Evolutionary conservation across 2,797 vertebrate species (phyloP).

Genomic region (Tragopan temminckii): DNA sequence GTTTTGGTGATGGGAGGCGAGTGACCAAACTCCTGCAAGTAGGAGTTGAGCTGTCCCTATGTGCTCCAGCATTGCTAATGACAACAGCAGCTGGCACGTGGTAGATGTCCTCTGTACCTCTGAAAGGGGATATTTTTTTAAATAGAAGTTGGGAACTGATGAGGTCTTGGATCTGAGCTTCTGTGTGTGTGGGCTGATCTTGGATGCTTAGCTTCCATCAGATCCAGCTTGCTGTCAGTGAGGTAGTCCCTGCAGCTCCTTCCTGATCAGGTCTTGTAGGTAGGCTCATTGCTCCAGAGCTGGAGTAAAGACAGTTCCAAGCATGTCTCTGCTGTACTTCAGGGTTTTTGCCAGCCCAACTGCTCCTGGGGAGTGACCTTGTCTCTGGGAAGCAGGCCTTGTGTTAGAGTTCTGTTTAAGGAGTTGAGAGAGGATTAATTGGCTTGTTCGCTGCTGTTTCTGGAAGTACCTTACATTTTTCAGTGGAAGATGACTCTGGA

Average conservation of each 20-base stretch:
- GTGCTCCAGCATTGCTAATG: not conserved
- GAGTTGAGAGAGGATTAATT: constrained; percentile 74
- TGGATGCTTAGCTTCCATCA: not conserved
- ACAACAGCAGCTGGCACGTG: not conserved
- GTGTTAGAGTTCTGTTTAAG: constrained; percentile 65
- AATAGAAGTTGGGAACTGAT: not conserved
- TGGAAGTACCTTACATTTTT: constrained; percentile 73
- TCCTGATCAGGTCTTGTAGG: constrained; percentile 16
- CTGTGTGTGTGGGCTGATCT: not conserved
- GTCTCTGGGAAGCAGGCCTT: constrained; percentile 72
- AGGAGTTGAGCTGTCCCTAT: not conserved
- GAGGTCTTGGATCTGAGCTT: not conserved
- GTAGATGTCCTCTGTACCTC: fast-evolving
- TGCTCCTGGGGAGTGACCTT: constrained; percentile 71
- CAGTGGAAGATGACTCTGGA: constrained; percentile 70
- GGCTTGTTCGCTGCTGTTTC: constrained; percentile 66
- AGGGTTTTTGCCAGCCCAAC: constrained; percentile 62
- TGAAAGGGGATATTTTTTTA: not conserved
- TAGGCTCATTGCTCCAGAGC: constrained; percentile 33
- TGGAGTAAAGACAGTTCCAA: constrained; percentile 27
- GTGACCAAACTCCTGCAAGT: not conserved
- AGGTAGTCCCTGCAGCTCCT: not conserved
- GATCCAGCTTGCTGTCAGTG: not conserved
- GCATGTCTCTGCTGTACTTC: constrained; percentile 34
- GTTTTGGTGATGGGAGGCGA: not conserved